These are phyloP conservation scores for Nomada ferruginata DNA, from an alignment of 2,888 invertebrate genomes.

Conservation along the genomic window DNA sequence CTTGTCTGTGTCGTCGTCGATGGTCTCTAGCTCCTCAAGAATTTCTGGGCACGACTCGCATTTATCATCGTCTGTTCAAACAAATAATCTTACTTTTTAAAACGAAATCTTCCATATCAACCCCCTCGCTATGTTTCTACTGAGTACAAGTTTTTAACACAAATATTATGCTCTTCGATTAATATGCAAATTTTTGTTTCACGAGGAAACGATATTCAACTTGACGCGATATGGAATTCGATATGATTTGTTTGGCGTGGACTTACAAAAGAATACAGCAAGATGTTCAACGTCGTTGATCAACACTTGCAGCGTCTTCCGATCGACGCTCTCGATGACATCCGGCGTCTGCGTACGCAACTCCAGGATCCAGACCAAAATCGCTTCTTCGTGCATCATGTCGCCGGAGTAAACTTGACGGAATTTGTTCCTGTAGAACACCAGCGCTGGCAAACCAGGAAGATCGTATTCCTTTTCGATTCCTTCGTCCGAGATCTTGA, in stretches of 20 bases:
- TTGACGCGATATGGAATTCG: not conserved
- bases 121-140: not conserved
- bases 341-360: constrained; percentile 93
- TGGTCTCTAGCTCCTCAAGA: constrained; percentile 94
- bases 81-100: constrained; percentile 19
- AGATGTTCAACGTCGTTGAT: constrained; percentile 96
- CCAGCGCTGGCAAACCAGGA: constrained; percentile 91
- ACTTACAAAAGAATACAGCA: constrained; percentile 95
- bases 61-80: constrained; percentile 90
- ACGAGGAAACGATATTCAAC: too few relatives aligned
- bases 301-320: constrained; percentile 94
- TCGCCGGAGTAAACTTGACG: constrained; percentile 95
- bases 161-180: not conserved
- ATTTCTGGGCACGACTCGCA: constrained; percentile 94
- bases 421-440: constrained; percentile 94
- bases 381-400: constrained; percentile 95
- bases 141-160: not conserved
- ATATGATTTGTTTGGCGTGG: not conserved
- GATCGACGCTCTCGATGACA: constrained; percentile 95
- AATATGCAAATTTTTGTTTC: too few relatives aligned
- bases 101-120: not conserved
- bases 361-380: constrained; percentile 95
- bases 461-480: constrained; percentile 95
- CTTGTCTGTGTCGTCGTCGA: constrained; percentile 96
- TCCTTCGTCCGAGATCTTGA: constrained; percentile 95